These are phyloP conservation scores for Pseudonaja textilis DNA, from an alignment of 2,113 vertebrate species.

Conservation along the genomic window DNA sequence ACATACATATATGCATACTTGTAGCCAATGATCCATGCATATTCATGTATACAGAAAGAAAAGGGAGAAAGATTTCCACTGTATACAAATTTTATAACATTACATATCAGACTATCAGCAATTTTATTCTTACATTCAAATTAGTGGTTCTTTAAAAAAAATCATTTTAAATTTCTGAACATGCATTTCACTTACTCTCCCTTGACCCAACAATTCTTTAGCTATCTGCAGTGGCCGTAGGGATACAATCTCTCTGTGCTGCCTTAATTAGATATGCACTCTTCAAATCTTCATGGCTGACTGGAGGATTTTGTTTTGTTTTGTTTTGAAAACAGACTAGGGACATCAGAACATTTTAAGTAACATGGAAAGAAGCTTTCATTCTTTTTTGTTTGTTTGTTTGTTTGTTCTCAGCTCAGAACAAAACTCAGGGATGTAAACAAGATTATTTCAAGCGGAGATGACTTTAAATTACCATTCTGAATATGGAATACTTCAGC, in stretches of 20 bases:
- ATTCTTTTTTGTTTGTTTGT: background rate
- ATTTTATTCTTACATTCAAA: background rate
- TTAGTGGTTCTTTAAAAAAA: background rate
- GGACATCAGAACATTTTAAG: background rate
- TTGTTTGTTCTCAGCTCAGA: background rate
- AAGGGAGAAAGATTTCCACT: background rate
- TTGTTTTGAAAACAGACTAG: background rate
- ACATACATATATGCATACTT: background rate
- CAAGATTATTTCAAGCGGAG: background rate
- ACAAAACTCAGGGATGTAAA: background rate
- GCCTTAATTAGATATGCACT: background rate
- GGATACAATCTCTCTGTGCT: background rate
- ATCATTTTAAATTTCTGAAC: background rate
- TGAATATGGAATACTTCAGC: background rate
- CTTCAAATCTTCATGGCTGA: background rate
- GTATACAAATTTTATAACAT: background rate
- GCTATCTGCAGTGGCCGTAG: background rate
- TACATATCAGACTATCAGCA: background rate
- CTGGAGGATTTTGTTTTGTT: background rate
- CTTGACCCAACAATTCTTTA: background rate
- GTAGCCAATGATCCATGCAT: background rate
- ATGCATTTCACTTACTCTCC: background rate
- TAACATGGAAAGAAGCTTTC: background rate
- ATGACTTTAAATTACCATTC: background rate
- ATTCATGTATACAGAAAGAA: background rate